Evolutionary conservation across 2,113 vertebrate species (phyloP).

Genomic region (Heliornis fulica): DNA sequence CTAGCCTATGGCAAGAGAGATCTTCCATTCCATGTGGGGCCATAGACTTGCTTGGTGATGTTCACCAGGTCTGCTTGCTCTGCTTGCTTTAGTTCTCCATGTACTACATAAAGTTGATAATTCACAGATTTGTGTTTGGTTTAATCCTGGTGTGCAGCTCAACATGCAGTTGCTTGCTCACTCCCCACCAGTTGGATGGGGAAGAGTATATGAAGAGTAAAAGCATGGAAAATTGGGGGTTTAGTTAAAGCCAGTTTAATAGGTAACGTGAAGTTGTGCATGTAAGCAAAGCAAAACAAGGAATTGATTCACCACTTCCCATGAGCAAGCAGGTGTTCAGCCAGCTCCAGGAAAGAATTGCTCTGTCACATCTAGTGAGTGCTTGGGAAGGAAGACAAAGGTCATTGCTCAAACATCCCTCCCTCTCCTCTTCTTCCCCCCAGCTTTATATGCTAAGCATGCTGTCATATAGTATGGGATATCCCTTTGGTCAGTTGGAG

Average conservation of each 20-base stretch:
- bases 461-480: neutral
- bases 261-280: neutral
- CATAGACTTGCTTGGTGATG: neutral
- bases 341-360: neutral
- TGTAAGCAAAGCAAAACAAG: neutral
- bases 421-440: neutral
- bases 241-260: neutral
- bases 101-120: neutral
- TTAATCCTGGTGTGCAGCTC: neutral
- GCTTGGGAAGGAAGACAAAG: neutral
- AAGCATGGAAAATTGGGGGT: neutral
- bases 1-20: neutral
- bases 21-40: neutral
- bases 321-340: neutral
- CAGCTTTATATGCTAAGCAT: neutral
- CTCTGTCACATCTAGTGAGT: accelerated
- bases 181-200: too few relatives aligned
- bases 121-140: neutral
- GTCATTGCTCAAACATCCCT: accelerated
- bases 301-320: neutral
- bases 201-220: neutral
- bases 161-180: neutral
- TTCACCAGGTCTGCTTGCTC: neutral
- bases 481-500: too few relatives aligned
- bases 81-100: neutral